phyloP scores from a whole-genome alignment of 2,797 vertebrate genomes.

The Melanotaenia maccullochi region DNA sequence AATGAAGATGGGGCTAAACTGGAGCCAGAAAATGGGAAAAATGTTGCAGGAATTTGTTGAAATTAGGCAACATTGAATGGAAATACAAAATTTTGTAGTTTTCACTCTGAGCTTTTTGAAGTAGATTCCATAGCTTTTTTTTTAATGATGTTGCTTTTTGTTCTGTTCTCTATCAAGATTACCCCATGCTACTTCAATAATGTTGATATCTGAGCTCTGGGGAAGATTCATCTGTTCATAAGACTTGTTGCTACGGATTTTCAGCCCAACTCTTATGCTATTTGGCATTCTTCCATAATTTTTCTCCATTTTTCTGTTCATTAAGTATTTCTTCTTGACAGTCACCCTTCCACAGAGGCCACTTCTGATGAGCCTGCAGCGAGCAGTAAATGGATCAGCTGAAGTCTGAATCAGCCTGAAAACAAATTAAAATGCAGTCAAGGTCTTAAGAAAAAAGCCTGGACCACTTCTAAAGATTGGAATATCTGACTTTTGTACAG shows the following conservation, averaged over 20 bases:
- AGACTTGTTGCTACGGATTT: not conserved
- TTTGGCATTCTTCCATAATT: not conserved
- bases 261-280: not conserved
- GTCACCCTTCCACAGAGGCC: not conserved
- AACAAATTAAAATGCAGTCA: not conserved
- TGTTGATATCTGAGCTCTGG: not conserved
- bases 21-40: not conserved
- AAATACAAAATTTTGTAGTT: not conserved
- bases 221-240: not conserved
- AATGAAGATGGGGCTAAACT: not conserved
- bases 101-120: not conserved
- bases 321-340: not conserved
- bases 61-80: not conserved
- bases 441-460: not conserved
- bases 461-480: not conserved
- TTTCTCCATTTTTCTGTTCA: not conserved
- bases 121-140: not conserved
- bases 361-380: not conserved
- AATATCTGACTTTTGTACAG: not conserved
- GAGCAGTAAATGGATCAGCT: not conserved
- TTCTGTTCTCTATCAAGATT: not conserved
- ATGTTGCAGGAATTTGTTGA: not conserved
- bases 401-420: not conserved
- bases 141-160: not conserved
- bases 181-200: not conserved